Evolutionary conservation across 2,888 invertebrate species (phyloP).

Genomic region (Pollenia labialis): DNA sequence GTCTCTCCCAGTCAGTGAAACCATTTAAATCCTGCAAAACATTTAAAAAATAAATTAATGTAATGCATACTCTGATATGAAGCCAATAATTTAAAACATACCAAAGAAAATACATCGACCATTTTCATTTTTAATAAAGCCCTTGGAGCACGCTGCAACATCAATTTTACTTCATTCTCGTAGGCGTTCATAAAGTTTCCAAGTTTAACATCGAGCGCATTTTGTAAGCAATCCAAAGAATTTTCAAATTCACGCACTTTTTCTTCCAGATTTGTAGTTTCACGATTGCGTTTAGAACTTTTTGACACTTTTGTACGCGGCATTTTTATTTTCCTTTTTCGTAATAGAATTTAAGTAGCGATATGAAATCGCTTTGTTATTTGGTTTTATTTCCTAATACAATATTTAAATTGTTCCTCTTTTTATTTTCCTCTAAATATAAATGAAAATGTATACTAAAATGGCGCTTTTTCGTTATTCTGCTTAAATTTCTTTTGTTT

Average conservation of each 20-base stretch:
- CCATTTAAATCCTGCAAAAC: constrained; percentile 64
- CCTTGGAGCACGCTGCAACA: constrained; percentile 74
- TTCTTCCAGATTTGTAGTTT: constrained; percentile 82
- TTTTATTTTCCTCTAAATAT: constrained; percentile 11
- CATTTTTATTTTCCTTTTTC: constrained; percentile 75
- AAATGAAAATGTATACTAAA: constrained; percentile 37
- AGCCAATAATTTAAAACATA: constrained; percentile 61
- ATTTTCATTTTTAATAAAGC: constrained; percentile 80
- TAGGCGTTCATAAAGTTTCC: constrained; percentile 70
- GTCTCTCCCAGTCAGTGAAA: constrained; percentile 64
- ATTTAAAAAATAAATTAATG: too few relatives aligned
- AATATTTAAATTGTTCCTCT: background rate
- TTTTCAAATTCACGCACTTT: constrained; percentile 81
- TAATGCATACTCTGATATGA: background rate
- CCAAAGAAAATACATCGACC: constrained; percentile 78
- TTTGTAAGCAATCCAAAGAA: constrained; percentile 77
- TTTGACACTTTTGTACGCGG: constrained; percentile 83
- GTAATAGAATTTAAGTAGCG: constrained; percentile 8
- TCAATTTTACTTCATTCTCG: constrained; percentile 74
- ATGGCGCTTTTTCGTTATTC: constrained; percentile 57
- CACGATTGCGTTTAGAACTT: constrained; percentile 82
- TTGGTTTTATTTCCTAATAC: background rate
- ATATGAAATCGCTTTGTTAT: constrained; percentile 11
- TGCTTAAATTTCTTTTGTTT: constrained; percentile 8
- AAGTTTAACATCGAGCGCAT: constrained; percentile 77